Conservation (phyloP, 2,888 invertebrate species). For the Platycnemis pennipes region DNA sequence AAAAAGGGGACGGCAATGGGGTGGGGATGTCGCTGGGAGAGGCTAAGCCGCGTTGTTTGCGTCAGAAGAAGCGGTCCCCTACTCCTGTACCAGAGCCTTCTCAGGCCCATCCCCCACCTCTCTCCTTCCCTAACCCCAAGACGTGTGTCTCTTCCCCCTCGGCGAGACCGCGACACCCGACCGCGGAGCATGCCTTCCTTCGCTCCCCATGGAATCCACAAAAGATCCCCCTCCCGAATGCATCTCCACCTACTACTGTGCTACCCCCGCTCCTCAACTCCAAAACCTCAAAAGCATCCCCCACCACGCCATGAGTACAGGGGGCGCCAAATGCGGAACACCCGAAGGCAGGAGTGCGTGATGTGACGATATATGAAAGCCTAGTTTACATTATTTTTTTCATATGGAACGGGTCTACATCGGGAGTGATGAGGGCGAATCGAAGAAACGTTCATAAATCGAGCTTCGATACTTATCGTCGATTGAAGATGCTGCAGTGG, state of each 20-base stretch:
- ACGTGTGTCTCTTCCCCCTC: background rate
- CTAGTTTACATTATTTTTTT: too few species aligned
- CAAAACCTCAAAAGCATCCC: too few species aligned
- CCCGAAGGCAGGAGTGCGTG: background rate
- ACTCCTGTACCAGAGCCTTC: background rate
- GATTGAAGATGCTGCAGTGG: too few species aligned
- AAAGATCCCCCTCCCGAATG: background rate
- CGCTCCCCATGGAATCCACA: background rate
- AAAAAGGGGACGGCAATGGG: background rate
- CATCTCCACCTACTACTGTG: background rate
- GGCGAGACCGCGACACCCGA: constrained; percentile 35
- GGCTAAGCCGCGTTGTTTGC: background rate
- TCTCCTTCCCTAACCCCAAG: background rate
- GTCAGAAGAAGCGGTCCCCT: background rate
- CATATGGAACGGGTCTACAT: too few species aligned
- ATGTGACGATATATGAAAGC: too few species aligned
- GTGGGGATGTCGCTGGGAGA: background rate
- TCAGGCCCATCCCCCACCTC: background rate
- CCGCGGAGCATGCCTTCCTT: background rate
- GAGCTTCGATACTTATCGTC: too few species aligned
- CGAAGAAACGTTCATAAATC: too few species aligned
- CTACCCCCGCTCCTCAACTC: background rate
- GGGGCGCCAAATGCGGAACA: background rate
- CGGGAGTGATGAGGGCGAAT: too few species aligned
- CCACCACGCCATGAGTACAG: too few species aligned